A percentile compares a stretch with the other conserved stretches of the same genome.
Evolutionary conservation across 2,113 vertebrate genomes (phyloP).

Genomic region (Corythoichthys haematopterus): DNA sequence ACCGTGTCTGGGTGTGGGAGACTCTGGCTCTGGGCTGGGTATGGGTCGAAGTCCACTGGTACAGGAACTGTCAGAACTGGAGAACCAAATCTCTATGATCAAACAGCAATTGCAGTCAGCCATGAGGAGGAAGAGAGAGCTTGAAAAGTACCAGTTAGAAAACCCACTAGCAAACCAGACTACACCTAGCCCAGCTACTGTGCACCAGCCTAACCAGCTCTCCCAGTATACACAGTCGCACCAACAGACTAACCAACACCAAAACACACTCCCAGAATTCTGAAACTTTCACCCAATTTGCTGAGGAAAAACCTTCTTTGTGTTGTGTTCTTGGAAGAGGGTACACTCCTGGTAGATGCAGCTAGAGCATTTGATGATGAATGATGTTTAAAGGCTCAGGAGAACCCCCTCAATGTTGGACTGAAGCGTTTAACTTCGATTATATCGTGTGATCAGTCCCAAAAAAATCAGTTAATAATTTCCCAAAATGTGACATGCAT

Average conservation of each 20-base stretch:
- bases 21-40: slow-evolving; percentile 26
- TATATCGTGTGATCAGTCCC: slow-evolving; percentile 13
- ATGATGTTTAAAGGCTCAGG: slow-evolving; percentile 18
- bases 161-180: slow-evolving; percentile 62
- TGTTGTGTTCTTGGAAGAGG: slow-evolving; percentile 7
- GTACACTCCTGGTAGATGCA: slow-evolving; percentile 4
- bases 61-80: slow-evolving; percentile 88
- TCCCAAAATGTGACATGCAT: slow-evolving; percentile 21
- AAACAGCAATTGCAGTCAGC: slow-evolving; percentile 90
- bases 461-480: slow-evolving; percentile 13
- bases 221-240: slow-evolving; percentile 58
- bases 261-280: slow-evolving; percentile 52
- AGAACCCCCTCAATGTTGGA: slow-evolving; percentile 11
- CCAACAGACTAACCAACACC: slow-evolving; percentile 62
- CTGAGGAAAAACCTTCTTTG: slow-evolving; percentile 18
- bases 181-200: slow-evolving; percentile 34
- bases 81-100: slow-evolving; percentile 88
- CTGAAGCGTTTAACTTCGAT: slow-evolving; percentile 15
- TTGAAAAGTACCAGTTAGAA: slow-evolving; percentile 87
- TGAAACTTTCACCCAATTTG: slow-evolving; percentile 31
- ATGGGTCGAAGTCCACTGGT: slow-evolving; percentile 73
- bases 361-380: slow-evolving; percentile 13
- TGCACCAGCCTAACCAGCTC: slow-evolving; percentile 72
- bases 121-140: slow-evolving; percentile 87
- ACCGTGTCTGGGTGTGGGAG: slow-evolving; percentile 32